Percentiles rank a stretch among this genome's conserved stretches.
Evolutionary conservation across 2,113 vertebrate genomes (phyloP).

Genomic region (Furnarius figulus): DNA sequence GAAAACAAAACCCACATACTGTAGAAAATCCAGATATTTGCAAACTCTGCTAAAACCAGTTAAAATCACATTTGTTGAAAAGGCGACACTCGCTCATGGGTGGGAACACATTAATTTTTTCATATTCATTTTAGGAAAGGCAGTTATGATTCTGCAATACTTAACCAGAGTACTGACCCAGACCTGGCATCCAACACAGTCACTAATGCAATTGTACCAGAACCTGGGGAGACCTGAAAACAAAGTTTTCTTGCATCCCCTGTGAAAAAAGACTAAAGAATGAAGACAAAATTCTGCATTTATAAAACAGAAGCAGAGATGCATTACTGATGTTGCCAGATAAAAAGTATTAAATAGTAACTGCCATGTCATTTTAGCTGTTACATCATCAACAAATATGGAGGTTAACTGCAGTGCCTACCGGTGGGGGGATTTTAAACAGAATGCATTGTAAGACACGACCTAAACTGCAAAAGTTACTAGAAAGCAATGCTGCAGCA

Average conservation of each 20-base stretch:
- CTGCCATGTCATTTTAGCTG: neutral
- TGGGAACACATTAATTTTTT: neutral
- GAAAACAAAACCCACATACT: neutral
- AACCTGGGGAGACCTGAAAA: neutral
- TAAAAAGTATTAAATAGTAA: neutral
- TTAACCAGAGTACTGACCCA: neutral
- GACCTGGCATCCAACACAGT: neutral
- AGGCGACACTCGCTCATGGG: neutral
- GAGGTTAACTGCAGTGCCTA: neutral
- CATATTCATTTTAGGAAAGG: neutral
- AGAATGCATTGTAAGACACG: neutral
- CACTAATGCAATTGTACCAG: neutral
- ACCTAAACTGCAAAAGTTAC: neutral
- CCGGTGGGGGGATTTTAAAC: neutral
- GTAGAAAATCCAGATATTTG: neutral
- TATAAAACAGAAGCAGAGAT: neutral
- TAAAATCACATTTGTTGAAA: neutral
- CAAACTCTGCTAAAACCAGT: neutral
- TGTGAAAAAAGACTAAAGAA: neutral
- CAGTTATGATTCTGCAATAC: neutral
- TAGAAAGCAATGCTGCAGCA: neutral
- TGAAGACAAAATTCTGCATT: neutral
- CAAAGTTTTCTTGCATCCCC: neutral
- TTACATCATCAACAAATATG: neutral
- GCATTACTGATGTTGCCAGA: neutral